These are phyloP conservation scores for Calyptomena viridis DNA, from an alignment of 2,113 vertebrate species.

Conservation along the genomic window DNA sequence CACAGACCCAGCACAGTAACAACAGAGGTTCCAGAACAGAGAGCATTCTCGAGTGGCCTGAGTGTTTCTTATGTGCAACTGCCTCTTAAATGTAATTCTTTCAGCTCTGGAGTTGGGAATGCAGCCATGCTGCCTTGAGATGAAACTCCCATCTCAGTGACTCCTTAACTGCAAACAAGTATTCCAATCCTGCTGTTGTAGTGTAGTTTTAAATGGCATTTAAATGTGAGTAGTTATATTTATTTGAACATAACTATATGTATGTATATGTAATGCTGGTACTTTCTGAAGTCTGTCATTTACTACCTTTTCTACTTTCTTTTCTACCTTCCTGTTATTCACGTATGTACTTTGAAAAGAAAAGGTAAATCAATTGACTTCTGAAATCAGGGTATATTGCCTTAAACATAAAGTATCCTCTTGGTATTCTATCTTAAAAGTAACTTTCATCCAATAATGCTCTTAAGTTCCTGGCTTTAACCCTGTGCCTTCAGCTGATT, in stretches of 20 bases:
- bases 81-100: not conserved
- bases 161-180: not conserved
- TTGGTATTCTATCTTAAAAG: not conserved
- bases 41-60: not conserved
- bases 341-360: not conserved
- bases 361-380: not conserved
- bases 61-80: not conserved
- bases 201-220: not conserved
- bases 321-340: not conserved
- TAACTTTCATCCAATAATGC: not conserved
- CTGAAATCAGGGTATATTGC: not conserved
- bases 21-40: not conserved
- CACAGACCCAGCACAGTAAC: not conserved
- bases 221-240: not conserved
- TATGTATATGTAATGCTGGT: not conserved
- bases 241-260: not conserved
- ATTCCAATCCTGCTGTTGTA: not conserved
- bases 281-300: not conserved
- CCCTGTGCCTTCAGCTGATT: not conserved
- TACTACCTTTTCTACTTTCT: not conserved
- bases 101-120: not conserved
- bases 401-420: not conserved
- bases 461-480: not conserved
- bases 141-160: not conserved
- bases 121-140: not conserved